Evolutionary conservation across 1,140 invertebrate species (phyloP), one percentile per base, ranked within the genome.

Genomic region (Lordiphosa stackelbergi): DNA sequence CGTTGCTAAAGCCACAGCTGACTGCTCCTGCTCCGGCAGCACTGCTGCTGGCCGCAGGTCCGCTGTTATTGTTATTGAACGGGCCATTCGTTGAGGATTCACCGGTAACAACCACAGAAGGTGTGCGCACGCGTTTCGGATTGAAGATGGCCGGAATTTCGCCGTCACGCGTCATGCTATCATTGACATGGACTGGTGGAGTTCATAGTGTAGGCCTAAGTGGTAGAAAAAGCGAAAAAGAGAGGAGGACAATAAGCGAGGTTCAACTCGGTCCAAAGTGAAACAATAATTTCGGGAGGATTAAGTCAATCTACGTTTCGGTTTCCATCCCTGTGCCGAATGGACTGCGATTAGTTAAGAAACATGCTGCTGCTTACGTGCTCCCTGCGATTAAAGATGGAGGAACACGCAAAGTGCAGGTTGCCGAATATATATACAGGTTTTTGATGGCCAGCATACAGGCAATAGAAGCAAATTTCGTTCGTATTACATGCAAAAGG

Each of bases 121-220:
- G 93, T 16, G 93, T 90, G 48, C 92, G 90, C 53, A 92, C 92
- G 57, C 92, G 89, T 83, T 92, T 92, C 28, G 93, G 93, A 88
- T 93, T 93, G 83, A 93, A 93, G 73, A 93, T 94, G 63, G 92
- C 93, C 48, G 93, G 91, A 85, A 93, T 91, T 85, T 93, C 92
- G 59, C 91, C 91, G 89, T 92, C 91, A 65, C 90, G 83, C 53
- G 86, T 87, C 86, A 88, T 88, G 12, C 74, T 84, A 61, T 66
- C 69, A 71, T 51, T 59, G 38, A 51, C 64, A 71, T 62, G 62
- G 42, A 42, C 43, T 16, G 35, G 11, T 69, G 11, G 37, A 10
- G 64, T 74, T 83, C 75, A 83, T 83, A 77, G 47, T 62, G 72
- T 45, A 66, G 36, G 28, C 28, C 28, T 31, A 28, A 19, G 46